Evolutionary conservation across 2,113 vertebrate species (phyloP), one percentile per base, ranked within the genome.

Genomic region (Rhinoderma darwinii): DNA sequence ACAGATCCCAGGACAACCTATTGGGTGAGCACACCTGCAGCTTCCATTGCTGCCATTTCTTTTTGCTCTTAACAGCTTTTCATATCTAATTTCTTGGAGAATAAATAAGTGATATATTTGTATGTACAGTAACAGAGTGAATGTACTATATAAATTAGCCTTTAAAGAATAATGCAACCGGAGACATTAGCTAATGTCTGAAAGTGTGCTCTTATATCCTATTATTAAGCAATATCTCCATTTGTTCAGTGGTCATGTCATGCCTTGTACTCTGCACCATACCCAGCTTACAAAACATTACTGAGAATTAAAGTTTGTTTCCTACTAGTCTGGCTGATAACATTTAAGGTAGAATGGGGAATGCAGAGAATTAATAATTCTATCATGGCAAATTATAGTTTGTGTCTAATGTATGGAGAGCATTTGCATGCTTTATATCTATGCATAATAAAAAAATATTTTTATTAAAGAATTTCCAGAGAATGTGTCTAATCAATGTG

Each of bases 151-250:
- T n/a, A 73, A 73, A 41, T 73, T 18, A 73, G n/a, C 37, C 25
- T 30, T 63, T 47, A 47, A 72, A 12, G 10, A 73, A 41, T 39
- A 41, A 73, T 44, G 15, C 17, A 74, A 15, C 68, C 20, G 32
- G 35, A n/a, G 37, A 43, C 37, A 43, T 44, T 41, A 15, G 25
- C 73, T 35, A 18, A 12, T 75, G 73, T 27, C 41, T 14, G 4
- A 63, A 39, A 37, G 63, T 37, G 41, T 76, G 88, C 78, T 32
- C 39, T 0, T 0, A 90, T 90, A 92, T 84, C 0, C 0, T 68
- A 68, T 32, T 2, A 41, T 73, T 0, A 80, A 35, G 84, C 1
- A 0, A 18, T 90, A 91, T 91, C 91, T 74, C 82, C 1, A 51
- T 0, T 20, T 56, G 73, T 32, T 50, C 85, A 90, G 89, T 77